phyloP scores from a whole-genome alignment of 2,113 vertebrate genomes.

The Aix galericulata region DNA sequence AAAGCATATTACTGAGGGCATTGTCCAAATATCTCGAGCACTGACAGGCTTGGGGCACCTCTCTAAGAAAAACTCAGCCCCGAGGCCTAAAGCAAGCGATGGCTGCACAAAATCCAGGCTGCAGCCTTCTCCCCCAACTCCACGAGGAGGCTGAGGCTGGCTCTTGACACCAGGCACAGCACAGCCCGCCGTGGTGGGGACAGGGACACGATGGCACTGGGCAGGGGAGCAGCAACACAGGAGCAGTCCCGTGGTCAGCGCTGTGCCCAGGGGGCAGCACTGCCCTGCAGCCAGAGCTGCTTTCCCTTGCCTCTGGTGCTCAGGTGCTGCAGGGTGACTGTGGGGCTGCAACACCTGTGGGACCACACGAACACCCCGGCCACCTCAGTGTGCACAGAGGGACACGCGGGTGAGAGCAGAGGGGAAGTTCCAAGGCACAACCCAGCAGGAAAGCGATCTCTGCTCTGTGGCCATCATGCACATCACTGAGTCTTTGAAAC shows the following conservation, averaged over 20 bases:
- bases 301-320: background rate
- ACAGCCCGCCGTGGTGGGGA: fast-evolving
- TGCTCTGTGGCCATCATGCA: background rate
- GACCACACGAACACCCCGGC: fast-evolving
- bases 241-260: background rate
- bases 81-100: fast-evolving
- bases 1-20: background rate
- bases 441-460: background rate
- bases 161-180: fast-evolving
- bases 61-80: background rate
- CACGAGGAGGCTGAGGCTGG: fast-evolving
- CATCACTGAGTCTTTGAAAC: background rate
- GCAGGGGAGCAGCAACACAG: background rate
- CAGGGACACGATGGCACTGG: fast-evolving
- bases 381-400: background rate
- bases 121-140: background rate
- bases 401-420: background rate
- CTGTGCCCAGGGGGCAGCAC: no score
- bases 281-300: no score
- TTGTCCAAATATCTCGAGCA: background rate
- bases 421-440: fast-evolving
- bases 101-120: background rate
- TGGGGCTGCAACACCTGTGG: background rate
- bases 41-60: background rate
- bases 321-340: background rate